A percentile compares a stretch with the other conserved stretches of the same genome.
These are phyloP conservation scores for Apamea crenata DNA, from an alignment of 2,888 invertebrate genomes.

Conservation along the genomic window DNA sequence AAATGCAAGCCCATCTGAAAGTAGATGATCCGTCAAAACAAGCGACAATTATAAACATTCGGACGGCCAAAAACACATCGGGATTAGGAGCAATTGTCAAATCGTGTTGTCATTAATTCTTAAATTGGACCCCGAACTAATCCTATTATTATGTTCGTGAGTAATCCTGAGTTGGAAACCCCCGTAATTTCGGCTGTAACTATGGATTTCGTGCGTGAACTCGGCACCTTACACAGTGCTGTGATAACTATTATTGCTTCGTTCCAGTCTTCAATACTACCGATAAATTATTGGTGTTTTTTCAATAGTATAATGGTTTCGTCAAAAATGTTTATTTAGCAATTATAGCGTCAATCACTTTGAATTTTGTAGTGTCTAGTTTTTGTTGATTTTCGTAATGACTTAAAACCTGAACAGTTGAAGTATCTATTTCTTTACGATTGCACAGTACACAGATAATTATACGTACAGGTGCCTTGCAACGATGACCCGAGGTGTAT, in stretches of 20 bases:
- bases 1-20: too few relatives aligned
- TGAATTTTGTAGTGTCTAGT: conserved; percentile 16
- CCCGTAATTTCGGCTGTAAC: too few relatives aligned
- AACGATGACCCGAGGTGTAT: background rate
- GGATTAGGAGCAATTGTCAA: too few relatives aligned
- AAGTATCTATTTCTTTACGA: conserved; percentile 6
- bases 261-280: background rate
- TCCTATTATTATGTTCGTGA: too few relatives aligned
- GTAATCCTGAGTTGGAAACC: too few relatives aligned
- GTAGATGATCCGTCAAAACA: too few relatives aligned
- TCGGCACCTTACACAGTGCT: background rate
- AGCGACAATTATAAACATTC: too few relatives aligned
- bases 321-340: conserved; percentile 3
- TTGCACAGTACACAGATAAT: background rate
- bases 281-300: background rate
- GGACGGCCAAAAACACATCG: too few relatives aligned
- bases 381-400: conserved; percentile 37
- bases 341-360: conserved; percentile 11
- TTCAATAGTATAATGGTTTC: background rate
- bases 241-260: conserved; percentile 1
- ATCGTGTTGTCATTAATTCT: too few relatives aligned
- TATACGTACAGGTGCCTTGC: background rate
- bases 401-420: background rate
- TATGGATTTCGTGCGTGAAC: background rate
- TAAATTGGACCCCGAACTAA: too few relatives aligned